Base-by-base conservation (phyloP, 2,888 invertebrate species). In the Dolichopus griseipennis region DNA sequence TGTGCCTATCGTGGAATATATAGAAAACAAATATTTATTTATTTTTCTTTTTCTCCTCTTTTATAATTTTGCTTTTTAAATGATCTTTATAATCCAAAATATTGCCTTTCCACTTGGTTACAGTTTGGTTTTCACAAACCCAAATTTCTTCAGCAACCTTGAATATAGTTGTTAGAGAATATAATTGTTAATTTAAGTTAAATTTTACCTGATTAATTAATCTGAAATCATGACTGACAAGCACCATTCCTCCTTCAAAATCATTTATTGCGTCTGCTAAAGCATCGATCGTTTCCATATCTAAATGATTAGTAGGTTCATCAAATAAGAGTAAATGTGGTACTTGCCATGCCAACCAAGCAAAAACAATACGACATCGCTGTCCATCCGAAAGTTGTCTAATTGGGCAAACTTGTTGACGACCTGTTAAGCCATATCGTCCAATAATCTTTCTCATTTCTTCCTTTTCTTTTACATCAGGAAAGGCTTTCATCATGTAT, bases 91-190 rank as follows among this genome's bases (percentile, higher is more conserved):
- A 99, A 71, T 90, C 88, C 76, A 94, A 87, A 83, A 99, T 99
- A 77, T 92, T 93, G 20, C 97, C 97, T 73, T 93, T 89, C 97
- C 98, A 99, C 82, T 97, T 97, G 34, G 96, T 97, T 68, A 96
- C 91, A 6, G 91, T 89, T 76, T 91, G 92, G 72, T 99, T 92
- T 81, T 98, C 97, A 81, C 99, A 99, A 64, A 99, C 91, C 99
- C 98, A 99, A 80, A 99, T 98, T 83, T 97, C 96, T 81, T 99
- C 92, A 12, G 98, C 98, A 43, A 99, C 98, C 97, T n/a, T 97
- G 76, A 41, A 27, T 2, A 27, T 27, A 27, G 2, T 27, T 41
- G 3, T 41, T 7, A 41, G 8, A 41, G 41, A 5, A 41, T 41
- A 41, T 4, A 41, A 41, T 41, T 12, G 9, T 15, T 15, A 15